Conservation (phyloP, 2,797 vertebrate species). For the Discoglossus pictus region DNA sequence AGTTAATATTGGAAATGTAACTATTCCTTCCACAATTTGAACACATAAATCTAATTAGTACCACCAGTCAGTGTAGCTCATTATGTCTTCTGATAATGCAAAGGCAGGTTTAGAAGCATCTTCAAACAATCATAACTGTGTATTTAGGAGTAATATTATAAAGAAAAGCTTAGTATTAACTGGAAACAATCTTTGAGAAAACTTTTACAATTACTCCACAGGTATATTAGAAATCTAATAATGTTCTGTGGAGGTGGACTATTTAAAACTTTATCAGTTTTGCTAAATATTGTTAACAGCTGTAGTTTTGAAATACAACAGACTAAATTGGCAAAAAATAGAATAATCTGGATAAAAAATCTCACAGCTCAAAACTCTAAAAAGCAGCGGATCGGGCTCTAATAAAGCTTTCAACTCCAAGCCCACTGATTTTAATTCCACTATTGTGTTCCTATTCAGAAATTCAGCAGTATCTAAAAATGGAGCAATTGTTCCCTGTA, state of each 20-base stretch:
- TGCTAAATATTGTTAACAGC: conserved; percentile 27
- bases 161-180: too few relatives aligned
- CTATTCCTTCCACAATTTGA: too few relatives aligned
- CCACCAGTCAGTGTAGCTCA: too few relatives aligned
- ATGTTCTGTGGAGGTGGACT: conserved; percentile 11
- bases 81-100: too few relatives aligned
- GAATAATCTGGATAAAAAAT: not conserved
- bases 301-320: conserved; percentile 24
- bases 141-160: too few relatives aligned
- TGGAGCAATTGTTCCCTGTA: conserved; percentile 18
- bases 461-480: conserved; percentile 17
- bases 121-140: too few relatives aligned
- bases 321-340: conserved; percentile 23
- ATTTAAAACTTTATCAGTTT: conserved; percentile 20
- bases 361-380: conserved; percentile 7
- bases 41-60: too few relatives aligned
- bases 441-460: conserved; percentile 15
- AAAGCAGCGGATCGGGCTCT: conserved; percentile 1
- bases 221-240: conserved; percentile 8
- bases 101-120: too few relatives aligned
- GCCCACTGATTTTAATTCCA: conserved; percentile 32
- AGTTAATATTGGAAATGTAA: too few relatives aligned
- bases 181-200: conserved; percentile 7
- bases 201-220: conserved; percentile 10
- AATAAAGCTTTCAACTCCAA: conserved; percentile 14